Base-by-base conservation (phyloP, 2,888 invertebrate species). In the Platerodrilus igneus region DNA sequence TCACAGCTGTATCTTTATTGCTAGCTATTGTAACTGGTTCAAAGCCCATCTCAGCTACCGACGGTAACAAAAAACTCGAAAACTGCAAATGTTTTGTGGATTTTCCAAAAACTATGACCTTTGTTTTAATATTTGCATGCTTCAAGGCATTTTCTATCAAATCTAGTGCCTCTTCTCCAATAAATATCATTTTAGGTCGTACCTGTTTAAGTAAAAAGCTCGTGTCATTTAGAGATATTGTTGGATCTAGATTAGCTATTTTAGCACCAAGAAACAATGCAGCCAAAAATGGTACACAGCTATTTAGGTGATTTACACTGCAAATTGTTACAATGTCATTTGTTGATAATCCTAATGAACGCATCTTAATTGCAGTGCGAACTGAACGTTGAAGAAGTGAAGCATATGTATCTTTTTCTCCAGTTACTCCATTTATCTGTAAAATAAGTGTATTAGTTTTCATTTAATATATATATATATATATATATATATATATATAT, bases 241-340 rank as follows among this genome's bases (percentile, higher is more conserved):
- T 49, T 1, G 56, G 56, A 37, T 64, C 59, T 11, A 63, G 37
- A 7, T 55, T 53, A 3, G 55, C 53, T 2, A 57, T 42, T 34
- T 54, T 55, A 4, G 57, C 59, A 2, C 75, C 74, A 3, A 71
- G 59, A 48, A 64, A 72, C 3, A 72, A 45, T 0, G 69, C 66
- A 1, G 73, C 72, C 26, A 74, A 65, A 29, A 69, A 64, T 0
- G 75, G 72, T 13, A 73, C 61, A 2, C 57, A 55, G 4, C 68
- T 52, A 35, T 74, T 64, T 3, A 72, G 17, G 19, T 70, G 69
- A 43, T 68, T 73, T 1, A 66, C 64, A 3, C 67, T 69, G 60
- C 73, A 72, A 1, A 73, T 43, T 1, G 66, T 52, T 33, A 75
- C 64, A 3, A 73, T 67, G 45, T 74, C 75, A 1, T 68, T 68